Evolutionary conservation across 2,797 vertebrate genomes (phyloP).

Genomic region (Rhinoraja longicauda): DNA sequence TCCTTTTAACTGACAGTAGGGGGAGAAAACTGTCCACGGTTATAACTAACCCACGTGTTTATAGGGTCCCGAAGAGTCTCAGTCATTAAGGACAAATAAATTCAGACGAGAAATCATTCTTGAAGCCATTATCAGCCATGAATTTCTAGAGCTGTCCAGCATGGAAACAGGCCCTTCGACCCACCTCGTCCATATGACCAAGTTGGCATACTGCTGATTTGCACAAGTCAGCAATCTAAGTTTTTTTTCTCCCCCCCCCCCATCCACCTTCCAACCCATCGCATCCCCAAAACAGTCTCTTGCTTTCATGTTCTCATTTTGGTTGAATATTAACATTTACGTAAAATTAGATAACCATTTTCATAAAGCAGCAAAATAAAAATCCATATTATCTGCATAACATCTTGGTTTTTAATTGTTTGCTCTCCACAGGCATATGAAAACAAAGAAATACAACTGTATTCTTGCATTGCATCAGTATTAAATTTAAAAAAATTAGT

Average conservation of each 20-base stretch:
- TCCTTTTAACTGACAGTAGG: slow-evolving; percentile 78
- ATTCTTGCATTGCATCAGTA: neutral
- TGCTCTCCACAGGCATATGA: neutral
- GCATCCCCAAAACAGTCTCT: neutral
- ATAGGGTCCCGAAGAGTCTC: slow-evolving; percentile 4
- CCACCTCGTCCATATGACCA: too few relatives aligned
- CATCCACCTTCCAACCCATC: too few relatives aligned
- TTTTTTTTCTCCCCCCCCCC: neutral
- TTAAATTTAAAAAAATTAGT: neutral
- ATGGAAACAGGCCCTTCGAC: too few relatives aligned
- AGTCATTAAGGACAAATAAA: slow-evolving; percentile 43
- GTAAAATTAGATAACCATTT: neutral
- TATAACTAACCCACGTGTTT: slow-evolving; percentile 45
- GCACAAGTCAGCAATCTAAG: neutral
- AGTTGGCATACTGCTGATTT: too few relatives aligned
- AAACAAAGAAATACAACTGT: neutral
- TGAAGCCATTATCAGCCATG: neutral
- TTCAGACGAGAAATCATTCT: neutral
- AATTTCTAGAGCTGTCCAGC: too few relatives aligned
- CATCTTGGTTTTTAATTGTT: neutral
- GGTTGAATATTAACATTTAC: neutral
- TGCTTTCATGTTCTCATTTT: neutral
- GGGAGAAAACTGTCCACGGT: slow-evolving; percentile 95
- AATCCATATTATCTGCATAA: neutral
- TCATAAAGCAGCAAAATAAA: neutral